Conservation (phyloP, 1,140 invertebrate genomes). For the Asobara japonica region DNA sequence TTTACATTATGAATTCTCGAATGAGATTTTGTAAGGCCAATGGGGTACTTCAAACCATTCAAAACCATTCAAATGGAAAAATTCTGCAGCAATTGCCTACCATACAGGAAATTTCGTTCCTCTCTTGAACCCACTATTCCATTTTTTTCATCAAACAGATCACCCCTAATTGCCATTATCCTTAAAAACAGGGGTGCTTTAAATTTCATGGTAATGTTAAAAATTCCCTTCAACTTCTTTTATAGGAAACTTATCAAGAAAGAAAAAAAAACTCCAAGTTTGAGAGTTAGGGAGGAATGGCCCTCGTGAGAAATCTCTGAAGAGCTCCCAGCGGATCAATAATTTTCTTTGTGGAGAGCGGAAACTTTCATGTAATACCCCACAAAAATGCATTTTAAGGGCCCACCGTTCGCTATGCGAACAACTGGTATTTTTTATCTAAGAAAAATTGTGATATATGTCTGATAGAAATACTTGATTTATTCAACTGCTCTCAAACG, state of each 20-base stretch:
- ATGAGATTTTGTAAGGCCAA: too few species aligned
- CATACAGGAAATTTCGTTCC: too few species aligned
- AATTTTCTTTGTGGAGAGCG: conserved; percentile 7
- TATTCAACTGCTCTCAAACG: too few species aligned
- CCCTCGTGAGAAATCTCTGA: conserved; percentile 24
- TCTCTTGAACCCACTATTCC: too few species aligned
- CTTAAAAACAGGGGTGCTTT: neutral
- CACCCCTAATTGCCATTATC: conserved; percentile 7
- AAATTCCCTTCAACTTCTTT: conserved; percentile 9
- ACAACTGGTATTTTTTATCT: neutral
- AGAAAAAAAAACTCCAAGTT: neutral
- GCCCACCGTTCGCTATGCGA: neutral
- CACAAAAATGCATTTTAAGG: conserved; percentile 19
- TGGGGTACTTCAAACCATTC: too few species aligned
- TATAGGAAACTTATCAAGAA: conserved; percentile 22
- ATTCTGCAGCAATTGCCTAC: too few species aligned
- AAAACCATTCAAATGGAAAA: too few species aligned
- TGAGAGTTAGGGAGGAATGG: conserved; percentile 8
- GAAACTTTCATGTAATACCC: neutral
- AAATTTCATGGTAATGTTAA: neutral
- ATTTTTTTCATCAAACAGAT: too few species aligned
- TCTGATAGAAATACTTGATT: neutral
- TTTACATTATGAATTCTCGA: too few species aligned
- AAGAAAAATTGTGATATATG: neutral
- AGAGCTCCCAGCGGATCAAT: conserved; percentile 21